Conservation (phyloP, 2,888 invertebrate genomes). For the Entomobrya multifasciata region DNA sequence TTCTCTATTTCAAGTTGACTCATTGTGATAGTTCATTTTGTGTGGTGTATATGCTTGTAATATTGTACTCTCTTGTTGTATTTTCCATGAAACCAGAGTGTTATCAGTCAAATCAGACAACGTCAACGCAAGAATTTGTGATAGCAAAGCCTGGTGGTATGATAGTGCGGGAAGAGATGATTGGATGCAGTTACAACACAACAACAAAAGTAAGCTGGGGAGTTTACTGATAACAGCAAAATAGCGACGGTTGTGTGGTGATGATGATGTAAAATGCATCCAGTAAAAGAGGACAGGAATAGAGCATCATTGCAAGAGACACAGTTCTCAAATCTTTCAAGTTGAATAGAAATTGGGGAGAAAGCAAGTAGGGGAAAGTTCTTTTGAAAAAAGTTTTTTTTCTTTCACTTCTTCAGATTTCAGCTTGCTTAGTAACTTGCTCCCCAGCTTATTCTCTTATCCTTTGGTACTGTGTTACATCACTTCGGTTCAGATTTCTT, state of each 20-base stretch:
- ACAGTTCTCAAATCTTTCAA: conserved; percentile 70
- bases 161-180: neutral
- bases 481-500: conserved; percentile 43
- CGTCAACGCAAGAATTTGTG: conserved; percentile 44
- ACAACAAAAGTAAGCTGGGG: conserved; percentile 26
- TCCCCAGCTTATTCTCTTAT: conserved; percentile 37
- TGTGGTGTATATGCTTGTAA: conserved; percentile 7
- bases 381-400: conserved; percentile 69
- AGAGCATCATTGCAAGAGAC: conserved; percentile 61
- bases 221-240: conserved; percentile 38
- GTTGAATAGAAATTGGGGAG: conserved; percentile 70
- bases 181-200: neutral
- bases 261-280: conserved; percentile 64
- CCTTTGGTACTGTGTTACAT: neutral
- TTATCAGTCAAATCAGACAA: conserved; percentile 28
- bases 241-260: conserved; percentile 1
- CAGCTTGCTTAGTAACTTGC: conserved; percentile 63
- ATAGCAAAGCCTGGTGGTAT: conserved; percentile 28
- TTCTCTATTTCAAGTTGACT: too few species aligned
- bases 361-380: conserved; percentile 70
- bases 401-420: conserved; percentile 69
- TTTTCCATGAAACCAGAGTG: neutral
- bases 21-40: conserved; percentile 19
- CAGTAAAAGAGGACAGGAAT: conserved; percentile 58
- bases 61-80: neutral